These are phyloP conservation scores for Synergus laeviventris DNA, from an alignment of 2,888 invertebrate genomes.

Conservation along the genomic window DNA sequence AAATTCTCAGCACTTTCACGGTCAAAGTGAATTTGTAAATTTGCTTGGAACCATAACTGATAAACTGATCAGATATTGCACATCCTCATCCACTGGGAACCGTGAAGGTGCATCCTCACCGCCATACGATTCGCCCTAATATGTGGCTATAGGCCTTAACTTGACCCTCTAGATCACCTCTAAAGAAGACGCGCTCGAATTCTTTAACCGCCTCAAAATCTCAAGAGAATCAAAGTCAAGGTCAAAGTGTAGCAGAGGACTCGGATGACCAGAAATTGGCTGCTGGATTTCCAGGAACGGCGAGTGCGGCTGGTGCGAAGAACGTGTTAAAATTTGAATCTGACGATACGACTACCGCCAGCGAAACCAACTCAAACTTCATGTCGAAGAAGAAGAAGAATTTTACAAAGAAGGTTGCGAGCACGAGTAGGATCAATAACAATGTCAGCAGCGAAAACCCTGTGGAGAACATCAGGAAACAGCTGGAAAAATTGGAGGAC, in stretches of 20 bases:
- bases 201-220: conserved; percentile 67
- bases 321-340: conserved; percentile 68
- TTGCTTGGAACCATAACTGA: background rate
- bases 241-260: conserved; percentile 57
- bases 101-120: conserved; percentile 73
- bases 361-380: conserved; percentile 71
- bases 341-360: conserved; percentile 73
- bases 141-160: conserved; percentile 76
- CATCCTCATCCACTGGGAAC: conserved; percentile 49
- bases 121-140: conserved; percentile 75
- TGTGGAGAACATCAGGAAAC: conserved; percentile 87
- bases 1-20: conserved; percentile 60
- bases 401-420: conserved; percentile 69
- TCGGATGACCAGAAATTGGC: conserved; percentile 55
- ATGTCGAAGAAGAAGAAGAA: conserved; percentile 64
- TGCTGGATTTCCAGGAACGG: conserved; percentile 57
- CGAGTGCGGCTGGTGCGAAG: conserved; percentile 52
- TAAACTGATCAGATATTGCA: background rate
- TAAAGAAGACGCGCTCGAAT: conserved; percentile 70
- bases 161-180: conserved; percentile 74
- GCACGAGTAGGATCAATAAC: conserved; percentile 66
- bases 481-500: conserved; percentile 88
- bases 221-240: conserved; percentile 58
- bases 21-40: conserved; percentile 48
- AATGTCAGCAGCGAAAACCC: conserved; percentile 76